These are phyloP conservation scores for Agrotis puta DNA, from an alignment of 2,888 invertebrate genomes.

Conservation along the genomic window DNA sequence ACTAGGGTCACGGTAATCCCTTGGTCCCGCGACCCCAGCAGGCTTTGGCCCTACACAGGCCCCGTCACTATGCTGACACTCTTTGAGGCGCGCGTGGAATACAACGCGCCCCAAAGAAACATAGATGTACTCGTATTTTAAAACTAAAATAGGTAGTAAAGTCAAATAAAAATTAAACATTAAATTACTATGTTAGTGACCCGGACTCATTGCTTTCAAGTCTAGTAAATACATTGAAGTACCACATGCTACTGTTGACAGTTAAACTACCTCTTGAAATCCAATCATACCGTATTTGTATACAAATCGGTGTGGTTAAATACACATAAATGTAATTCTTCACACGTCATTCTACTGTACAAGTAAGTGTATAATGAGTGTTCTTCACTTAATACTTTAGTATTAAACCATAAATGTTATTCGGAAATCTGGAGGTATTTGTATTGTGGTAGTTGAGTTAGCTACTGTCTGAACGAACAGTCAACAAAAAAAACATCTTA, in stretches of 20 bases:
- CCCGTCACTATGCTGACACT: no score
- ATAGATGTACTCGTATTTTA: no score
- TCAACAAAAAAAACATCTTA: neutral
- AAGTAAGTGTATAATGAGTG: conserved; percentile 40
- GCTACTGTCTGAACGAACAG: neutral
- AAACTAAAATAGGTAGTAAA: no score
- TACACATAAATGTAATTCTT: conserved; percentile 55
- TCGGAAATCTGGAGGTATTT: conserved; percentile 33
- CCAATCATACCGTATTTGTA: conserved; percentile 57
- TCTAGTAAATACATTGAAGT: neutral
- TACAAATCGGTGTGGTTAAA: conserved; percentile 40
- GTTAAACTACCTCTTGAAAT: conserved; percentile 19
- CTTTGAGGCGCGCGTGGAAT: no score
- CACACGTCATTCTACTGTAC: conserved; percentile 49
- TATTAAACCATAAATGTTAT: conserved; percentile 50
- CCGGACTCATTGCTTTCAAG: neutral
- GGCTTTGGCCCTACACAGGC: no score
- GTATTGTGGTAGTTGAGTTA: conserved; percentile 28
- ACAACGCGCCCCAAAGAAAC: no score
- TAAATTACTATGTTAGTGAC: neutral
- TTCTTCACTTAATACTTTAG: conserved; percentile 53
- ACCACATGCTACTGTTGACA: conserved; percentile 17
- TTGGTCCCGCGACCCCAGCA: no score
- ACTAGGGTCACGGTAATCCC: no score
- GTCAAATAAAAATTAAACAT: neutral